Evolutionary conservation across 1,140 invertebrate species (phyloP), one percentile per base, ranked within the genome.

Genomic region (Heliconius nattereri): DNA sequence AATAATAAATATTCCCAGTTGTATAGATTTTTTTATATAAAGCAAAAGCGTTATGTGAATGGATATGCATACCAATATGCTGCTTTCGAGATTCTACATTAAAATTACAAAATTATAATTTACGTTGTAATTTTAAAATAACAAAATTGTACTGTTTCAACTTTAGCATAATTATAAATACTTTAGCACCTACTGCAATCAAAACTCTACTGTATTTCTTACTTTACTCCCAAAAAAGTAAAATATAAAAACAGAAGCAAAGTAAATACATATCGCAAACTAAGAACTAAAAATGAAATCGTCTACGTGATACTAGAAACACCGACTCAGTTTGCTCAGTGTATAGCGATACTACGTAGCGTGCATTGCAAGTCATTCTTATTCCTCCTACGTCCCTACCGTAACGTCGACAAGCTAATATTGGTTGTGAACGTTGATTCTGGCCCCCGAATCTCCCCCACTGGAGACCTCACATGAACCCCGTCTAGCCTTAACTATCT

Each of bases 341-440:
- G 52, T 26, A 70, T 66, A 76, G 60, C 75, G 45, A 76, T 71
- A 49, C 73, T 75, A 77, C 71, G 40, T 71, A 78, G 7, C 49
- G 74, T 66, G 74, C 35, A 66, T 66, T 76, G 16, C 29, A 23
- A 76, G 70, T 83, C 75, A 85, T 90, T 86, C 84, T 85, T 87
- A 87, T 86, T 87, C 87, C 81, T 81, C 75, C 66, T 70, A 70
- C 86, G 86, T 86, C 37, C 40, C 81, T 66, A 83, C 80, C 84
- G 75, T 85, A 82, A 80, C 85, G 85, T 85, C 81, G 86, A 82
- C 82, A 84, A 86, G 85, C 84, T 86, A 88, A 89, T 88, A 89
- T 88, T 86, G 86, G 81, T 78, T 81, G 76, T 84, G 79, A 84
- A 82, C 81, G 85, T 84, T 81, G 82, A 75, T 73, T 84, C 75